A percentile compares a stretch with the other conserved stretches of the same genome.
These are phyloP conservation scores for Acinonyx jubatus DNA, from an alignment of 2,113 vertebrate species.

Conservation along the genomic window DNA sequence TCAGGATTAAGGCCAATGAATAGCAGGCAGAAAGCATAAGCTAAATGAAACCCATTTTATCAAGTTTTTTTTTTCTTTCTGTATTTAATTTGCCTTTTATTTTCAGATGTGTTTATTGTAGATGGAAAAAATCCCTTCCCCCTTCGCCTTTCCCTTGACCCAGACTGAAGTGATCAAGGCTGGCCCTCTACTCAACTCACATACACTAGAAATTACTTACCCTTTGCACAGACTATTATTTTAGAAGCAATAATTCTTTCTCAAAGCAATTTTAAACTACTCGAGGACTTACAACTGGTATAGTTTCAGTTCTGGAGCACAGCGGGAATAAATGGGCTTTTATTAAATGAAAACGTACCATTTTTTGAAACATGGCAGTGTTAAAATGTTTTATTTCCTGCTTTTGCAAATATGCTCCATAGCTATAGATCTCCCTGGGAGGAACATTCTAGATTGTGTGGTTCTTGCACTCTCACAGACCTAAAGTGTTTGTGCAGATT, in stretches of 20 bases:
- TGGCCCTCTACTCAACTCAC: neutral
- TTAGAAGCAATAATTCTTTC: neutral
- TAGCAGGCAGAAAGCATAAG: neutral
- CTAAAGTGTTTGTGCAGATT: no score
- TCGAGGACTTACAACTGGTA: rapidly evolving
- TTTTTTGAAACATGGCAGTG: neutral
- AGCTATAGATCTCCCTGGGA: rapidly evolving
- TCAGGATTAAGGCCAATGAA: neutral
- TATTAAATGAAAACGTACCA: neutral
- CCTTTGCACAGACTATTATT: neutral
- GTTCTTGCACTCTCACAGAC: neutral
- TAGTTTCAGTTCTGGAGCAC: neutral
- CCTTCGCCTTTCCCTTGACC: neutral
- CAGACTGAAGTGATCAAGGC: no score
- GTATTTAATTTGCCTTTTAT: neutral
- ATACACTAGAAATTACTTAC: no score
- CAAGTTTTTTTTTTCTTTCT: neutral
- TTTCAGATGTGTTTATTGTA: neutral
- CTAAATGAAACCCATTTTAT: neutral
- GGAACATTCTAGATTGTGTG: rapidly evolving
- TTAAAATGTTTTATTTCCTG: no score
- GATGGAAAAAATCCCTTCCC: neutral
- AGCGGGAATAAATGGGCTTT: neutral
- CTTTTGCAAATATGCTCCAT: rapidly evolving
- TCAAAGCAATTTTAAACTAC: neutral